A percentile compares a stretch with the other conserved stretches of the same genome.
Evolutionary conservation across 2,113 vertebrate species (phyloP).

Genomic region (human): GRCh38 chr2:4215501-4216000

Average conservation of each 20-base stretch:
- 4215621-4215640: neutral
- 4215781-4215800: fast-evolving
- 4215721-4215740: too few species aligned
- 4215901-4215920: neutral
- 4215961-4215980: neutral
- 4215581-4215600: neutral
- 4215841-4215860: neutral
- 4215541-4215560: neutral
- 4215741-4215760: neutral
- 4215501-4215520: neutral
- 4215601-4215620: too few species aligned
- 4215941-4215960: neutral
- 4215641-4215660: neutral
- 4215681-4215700: neutral
- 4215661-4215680: too few species aligned
- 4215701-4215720: neutral
- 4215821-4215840: neutral
- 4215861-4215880: neutral
- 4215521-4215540: neutral
- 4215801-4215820: neutral
- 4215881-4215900: neutral
- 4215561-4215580: neutral
- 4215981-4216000: neutral
- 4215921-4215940: neutral
- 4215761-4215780: too few species aligned